These are phyloP conservation scores for Pangasius mekongensis DNA, from an alignment of 2,797 vertebrate species.

Conservation along the genomic window DNA sequence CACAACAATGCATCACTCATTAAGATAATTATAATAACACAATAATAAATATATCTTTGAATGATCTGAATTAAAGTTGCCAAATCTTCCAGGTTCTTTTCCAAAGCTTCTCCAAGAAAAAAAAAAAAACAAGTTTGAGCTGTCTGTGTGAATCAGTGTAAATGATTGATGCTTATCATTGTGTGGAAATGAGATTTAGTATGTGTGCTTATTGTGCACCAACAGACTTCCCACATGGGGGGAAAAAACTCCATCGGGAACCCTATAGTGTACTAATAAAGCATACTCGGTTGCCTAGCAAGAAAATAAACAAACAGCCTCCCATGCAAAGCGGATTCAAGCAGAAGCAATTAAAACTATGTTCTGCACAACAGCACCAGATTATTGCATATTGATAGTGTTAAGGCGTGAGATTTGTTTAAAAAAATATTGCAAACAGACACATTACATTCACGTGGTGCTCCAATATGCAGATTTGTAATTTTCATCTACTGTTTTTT, in stretches of 20 bases:
- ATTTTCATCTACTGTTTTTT: neutral
- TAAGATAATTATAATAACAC: neutral
- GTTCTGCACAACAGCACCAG: slow-evolving; percentile 1
- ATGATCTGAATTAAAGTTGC: neutral
- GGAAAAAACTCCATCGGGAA: neutral
- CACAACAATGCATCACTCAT: neutral
- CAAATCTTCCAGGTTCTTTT: neutral
- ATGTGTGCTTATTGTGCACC: slow-evolving; percentile 18
- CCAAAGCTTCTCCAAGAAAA: neutral
- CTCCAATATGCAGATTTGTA: neutral
- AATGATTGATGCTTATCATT: slow-evolving; percentile 11
- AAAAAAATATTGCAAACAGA: neutral
- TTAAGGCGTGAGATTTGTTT: neutral
- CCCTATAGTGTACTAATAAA: neutral
- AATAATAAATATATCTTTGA: neutral
- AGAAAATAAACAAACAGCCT: neutral
- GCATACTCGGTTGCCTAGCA: slow-evolving; percentile 20
- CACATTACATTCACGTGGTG: neutral
- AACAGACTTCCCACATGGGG: neutral
- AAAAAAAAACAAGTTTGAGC: neutral
- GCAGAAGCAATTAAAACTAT: slow-evolving; percentile 1
- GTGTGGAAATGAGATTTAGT: slow-evolving; percentile 2
- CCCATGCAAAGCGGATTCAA: neutral
- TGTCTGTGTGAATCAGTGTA: neutral
- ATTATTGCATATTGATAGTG: neutral